Percentiles rank a stretch among this genome's conserved stretches.
Conservation (phyloP, 2,888 invertebrate species). For the Strigamia maritima region DNA sequence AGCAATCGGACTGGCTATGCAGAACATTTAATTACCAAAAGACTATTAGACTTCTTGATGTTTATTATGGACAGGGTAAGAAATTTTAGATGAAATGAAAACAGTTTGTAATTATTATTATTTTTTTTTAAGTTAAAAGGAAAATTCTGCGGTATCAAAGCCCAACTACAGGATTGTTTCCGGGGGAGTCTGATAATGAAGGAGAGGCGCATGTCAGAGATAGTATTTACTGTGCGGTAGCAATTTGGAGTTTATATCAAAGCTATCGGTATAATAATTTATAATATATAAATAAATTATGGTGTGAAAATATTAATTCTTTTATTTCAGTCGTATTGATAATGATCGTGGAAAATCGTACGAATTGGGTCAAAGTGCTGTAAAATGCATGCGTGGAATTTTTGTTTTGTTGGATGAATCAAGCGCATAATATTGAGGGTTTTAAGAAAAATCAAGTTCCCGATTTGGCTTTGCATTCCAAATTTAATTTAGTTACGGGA, state of each 20-base stretch:
- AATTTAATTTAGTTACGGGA: constrained; percentile 90
- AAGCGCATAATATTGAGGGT: constrained; percentile 79
- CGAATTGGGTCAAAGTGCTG: constrained; percentile 92
- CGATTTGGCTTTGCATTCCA: constrained; percentile 85
- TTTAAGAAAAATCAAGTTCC: constrained; percentile 90
- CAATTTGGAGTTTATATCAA: constrained; percentile 94
- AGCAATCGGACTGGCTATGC: constrained; percentile 40
- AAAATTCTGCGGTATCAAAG: constrained; percentile 89
- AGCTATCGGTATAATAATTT: constrained; percentile 71
- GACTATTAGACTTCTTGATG: constrained; percentile 82
- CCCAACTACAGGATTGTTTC: constrained; percentile 89
- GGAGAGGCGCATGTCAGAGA: constrained; percentile 83
- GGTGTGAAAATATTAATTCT: neutral
- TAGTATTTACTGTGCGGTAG: constrained; percentile 94
- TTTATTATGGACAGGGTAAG: constrained; percentile 89
- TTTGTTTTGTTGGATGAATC: constrained; percentile 95
- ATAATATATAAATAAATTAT: neutral
- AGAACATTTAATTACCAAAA: constrained; percentile 71
- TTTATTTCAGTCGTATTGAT: constrained; percentile 74
- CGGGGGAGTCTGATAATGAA: constrained; percentile 74
- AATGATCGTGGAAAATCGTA: constrained; percentile 97
- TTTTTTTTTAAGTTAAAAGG: constrained; percentile 68
- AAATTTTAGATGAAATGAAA: constrained; percentile 28
- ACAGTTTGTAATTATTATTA: constrained; percentile 45
- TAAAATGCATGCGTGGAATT: constrained; percentile 98